Evolutionary conservation across 2,888 invertebrate genomes (phyloP).

Genomic region (Pantelozetes paolii): DNA sequence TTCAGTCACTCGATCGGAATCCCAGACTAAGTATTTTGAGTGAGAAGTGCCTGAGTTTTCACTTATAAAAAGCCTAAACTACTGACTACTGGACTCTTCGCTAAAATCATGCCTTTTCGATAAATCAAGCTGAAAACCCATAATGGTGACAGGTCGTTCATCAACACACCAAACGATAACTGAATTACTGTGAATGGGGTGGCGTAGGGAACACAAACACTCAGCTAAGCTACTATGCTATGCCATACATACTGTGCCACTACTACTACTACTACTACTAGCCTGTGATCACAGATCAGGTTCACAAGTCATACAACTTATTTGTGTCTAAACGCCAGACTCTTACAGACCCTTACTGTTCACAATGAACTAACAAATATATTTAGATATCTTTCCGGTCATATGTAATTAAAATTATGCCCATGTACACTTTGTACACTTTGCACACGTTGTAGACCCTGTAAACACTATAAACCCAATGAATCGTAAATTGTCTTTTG

Average conservation of each 20-base stretch:
- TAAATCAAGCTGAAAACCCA: slow-evolving; percentile 27
- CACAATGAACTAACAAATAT: no score
- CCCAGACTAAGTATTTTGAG: slow-evolving; percentile 18
- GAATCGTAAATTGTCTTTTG: no score
- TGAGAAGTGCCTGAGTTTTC: slow-evolving; percentile 24
- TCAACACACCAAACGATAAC: slow-evolving; percentile 2
- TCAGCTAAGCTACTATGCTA: neutral
- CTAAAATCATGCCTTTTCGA: slow-evolving; percentile 29
- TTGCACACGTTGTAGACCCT: no score
- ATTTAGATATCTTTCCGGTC: no score
- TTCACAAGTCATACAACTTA: no score
- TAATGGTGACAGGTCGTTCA: slow-evolving; percentile 30
- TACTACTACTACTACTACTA: neutral
- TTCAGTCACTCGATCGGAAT: slow-evolving; percentile 27
- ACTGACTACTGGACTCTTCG: neutral
- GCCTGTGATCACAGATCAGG: no score
- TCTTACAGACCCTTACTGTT: no score
- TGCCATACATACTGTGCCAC: neutral
- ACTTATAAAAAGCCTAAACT: slow-evolving; percentile 20
- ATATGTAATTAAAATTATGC: no score
- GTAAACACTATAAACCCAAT: no score
- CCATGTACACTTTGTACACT: no score
- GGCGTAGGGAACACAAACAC: neutral
- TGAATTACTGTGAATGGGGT: slow-evolving; percentile 2
- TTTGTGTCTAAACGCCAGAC: no score